Evolutionary conservation across 2,797 vertebrate genomes (phyloP).

Genomic region (Myotis daubentonii): DNA sequence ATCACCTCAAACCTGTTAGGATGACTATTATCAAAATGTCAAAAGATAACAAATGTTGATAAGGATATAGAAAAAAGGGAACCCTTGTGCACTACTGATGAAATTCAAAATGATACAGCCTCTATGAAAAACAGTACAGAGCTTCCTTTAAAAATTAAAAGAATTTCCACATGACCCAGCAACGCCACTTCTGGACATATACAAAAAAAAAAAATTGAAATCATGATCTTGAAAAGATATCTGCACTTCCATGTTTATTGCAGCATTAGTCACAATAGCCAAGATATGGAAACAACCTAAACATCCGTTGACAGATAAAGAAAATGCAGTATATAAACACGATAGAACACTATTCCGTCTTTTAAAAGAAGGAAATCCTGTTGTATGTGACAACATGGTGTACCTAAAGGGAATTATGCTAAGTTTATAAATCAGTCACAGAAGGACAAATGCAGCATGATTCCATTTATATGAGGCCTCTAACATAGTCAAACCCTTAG

Average conservation of each 20-base stretch:
- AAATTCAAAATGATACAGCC: background rate
- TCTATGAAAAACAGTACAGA: background rate
- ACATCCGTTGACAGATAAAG: background rate
- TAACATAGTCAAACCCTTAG: background rate
- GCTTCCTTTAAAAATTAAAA: background rate
- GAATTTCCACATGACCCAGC: background rate
- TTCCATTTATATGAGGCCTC: background rate
- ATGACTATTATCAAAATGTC: background rate
- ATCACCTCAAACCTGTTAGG: background rate
- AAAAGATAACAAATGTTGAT: background rate
- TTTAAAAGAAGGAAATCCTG: background rate
- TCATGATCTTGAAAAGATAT: background rate
- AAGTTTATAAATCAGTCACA: background rate
- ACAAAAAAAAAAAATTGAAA: background rate
- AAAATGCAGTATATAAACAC: background rate
- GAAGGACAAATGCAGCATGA: background rate
- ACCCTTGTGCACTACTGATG: background rate
- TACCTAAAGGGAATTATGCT: background rate
- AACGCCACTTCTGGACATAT: background rate
- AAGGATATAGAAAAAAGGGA: background rate
- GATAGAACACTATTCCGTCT: background rate
- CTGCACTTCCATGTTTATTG: background rate
- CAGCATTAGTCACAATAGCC: background rate
- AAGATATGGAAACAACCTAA: background rate
- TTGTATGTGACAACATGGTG: background rate